Evolutionary conservation across 1,140 invertebrate genomes (phyloP).

Genomic region (Artemia franciscana): DNA sequence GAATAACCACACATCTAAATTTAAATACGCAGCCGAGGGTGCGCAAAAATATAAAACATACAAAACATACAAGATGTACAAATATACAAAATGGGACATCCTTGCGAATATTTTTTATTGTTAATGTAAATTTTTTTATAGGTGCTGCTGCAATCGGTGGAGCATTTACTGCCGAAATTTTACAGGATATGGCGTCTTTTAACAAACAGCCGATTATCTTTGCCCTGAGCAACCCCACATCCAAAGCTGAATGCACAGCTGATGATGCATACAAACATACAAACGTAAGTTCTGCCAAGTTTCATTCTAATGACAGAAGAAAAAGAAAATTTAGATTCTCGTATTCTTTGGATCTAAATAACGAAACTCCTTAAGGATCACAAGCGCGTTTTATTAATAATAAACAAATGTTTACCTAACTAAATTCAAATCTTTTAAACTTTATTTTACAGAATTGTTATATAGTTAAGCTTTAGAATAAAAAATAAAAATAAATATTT

Average conservation of each 20-base stretch:
- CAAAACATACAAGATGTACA: not conserved
- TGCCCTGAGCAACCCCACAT: slow-evolving; percentile 85
- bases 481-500: too few species aligned
- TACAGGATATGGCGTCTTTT: slow-evolving; percentile 59
- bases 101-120: slow-evolving; percentile 1
- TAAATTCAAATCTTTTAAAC: slow-evolving; percentile 4
- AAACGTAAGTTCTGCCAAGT: slow-evolving; percentile 49
- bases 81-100: not conserved
- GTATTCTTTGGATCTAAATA: too few species aligned
- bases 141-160: slow-evolving; percentile 68
- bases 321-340: too few species aligned
- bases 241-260: slow-evolving; percentile 87
- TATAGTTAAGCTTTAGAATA: too few species aligned
- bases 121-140: slow-evolving; percentile 17
- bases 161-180: slow-evolving; percentile 62
- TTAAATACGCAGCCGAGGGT: not conserved
- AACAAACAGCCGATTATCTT: slow-evolving; percentile 77
- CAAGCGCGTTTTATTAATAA: too few species aligned
- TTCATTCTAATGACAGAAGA: too few species aligned
- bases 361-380: too few species aligned
- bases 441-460: too few species aligned
- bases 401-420: too few species aligned
- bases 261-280: slow-evolving; percentile 68
- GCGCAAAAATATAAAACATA: not conserved
- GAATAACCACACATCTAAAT: too few species aligned